A percentile compares a stretch with the other conserved stretches of the same genome.
These are phyloP conservation scores for Glareola pratincola DNA, from an alignment of 2,113 vertebrate species.

Conservation along the genomic window DNA sequence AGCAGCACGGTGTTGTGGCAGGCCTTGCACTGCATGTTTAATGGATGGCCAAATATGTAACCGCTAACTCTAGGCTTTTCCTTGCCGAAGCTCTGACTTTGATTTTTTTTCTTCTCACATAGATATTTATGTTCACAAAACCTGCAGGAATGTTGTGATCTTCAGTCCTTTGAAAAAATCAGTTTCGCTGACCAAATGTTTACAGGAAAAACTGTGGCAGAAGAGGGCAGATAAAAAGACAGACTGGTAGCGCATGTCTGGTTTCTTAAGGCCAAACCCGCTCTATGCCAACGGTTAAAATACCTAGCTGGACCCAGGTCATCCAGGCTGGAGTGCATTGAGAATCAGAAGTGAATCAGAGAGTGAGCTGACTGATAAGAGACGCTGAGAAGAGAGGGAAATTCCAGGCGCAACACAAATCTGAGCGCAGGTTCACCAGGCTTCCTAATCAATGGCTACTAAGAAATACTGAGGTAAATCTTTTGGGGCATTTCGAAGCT, in stretches of 20 bases:
- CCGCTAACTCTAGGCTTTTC: not conserved
- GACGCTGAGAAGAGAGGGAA: not conserved
- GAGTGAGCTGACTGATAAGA: not conserved
- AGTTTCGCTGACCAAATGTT: not conserved
- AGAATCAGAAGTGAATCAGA: not conserved
- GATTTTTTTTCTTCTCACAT: not conserved
- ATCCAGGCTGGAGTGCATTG: not conserved
- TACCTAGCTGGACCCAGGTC: not conserved
- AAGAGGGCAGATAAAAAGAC: not conserved
- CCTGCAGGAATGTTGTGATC: not conserved
- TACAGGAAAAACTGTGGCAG: not conserved
- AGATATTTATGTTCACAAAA: not conserved
- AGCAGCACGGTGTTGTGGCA: not conserved
- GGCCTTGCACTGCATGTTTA: not conserved
- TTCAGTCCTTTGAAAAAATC: not conserved
- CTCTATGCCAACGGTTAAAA: not conserved
- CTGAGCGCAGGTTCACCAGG: accelerated
- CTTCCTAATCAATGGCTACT: not conserved
- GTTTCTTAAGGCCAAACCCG: not conserved
- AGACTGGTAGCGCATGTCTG: accelerated
- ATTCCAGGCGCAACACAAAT: not conserved
- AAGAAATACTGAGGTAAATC: not conserved
- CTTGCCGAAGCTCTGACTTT: not conserved
- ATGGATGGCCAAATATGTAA: not conserved
- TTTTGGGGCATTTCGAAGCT: not conserved